Percentiles rank a stretch among this genome's conserved stretches.
Evolutionary conservation across 1,140 invertebrate species (phyloP).

Genomic region (Drosophila mojavensis): DNA sequence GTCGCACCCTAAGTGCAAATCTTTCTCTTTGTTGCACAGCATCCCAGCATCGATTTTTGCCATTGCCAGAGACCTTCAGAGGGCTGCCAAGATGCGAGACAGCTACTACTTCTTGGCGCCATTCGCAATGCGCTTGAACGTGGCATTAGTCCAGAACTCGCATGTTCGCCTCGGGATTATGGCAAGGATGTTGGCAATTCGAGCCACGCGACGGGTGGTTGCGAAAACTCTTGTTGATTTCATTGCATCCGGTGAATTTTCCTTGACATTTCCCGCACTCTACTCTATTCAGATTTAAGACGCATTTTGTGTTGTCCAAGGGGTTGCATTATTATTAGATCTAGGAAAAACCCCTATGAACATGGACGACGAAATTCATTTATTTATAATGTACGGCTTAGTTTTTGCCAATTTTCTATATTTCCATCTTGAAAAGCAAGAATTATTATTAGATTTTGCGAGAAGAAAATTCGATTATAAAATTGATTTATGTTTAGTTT

Average conservation of each 20-base stretch:
- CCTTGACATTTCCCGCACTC: slow-evolving; percentile 16
- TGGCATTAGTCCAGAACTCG: slow-evolving; percentile 1
- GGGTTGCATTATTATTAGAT: slow-evolving; percentile 20
- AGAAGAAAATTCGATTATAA: background rate
- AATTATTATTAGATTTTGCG: background rate
- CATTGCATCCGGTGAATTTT: slow-evolving; percentile 60
- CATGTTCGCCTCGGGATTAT: slow-evolving; percentile 30
- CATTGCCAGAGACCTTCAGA: too few species aligned
- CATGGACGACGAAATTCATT: background rate
- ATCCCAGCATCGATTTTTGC: too few species aligned
- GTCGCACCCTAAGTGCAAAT: too few species aligned
- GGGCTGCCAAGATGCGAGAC: too few species aligned
- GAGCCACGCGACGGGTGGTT: slow-evolving; percentile 52
- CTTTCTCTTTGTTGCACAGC: too few species aligned
- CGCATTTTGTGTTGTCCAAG: slow-evolving; percentile 13
- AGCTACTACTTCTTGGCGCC: too few species aligned
- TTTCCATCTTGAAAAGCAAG: background rate
- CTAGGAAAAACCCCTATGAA: background rate
- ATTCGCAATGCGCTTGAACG: slow-evolving; percentile 2
- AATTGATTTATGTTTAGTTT: too few species aligned
- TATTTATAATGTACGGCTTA: background rate
- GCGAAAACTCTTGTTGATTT: slow-evolving; percentile 58
- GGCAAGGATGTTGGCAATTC: slow-evolving; percentile 14
- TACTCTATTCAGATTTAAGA: background rate
- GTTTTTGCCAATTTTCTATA: background rate